Evolutionary conservation across 2,797 vertebrate genomes (phyloP).

Genomic region (Melanotaenia trifasciata): DNA sequence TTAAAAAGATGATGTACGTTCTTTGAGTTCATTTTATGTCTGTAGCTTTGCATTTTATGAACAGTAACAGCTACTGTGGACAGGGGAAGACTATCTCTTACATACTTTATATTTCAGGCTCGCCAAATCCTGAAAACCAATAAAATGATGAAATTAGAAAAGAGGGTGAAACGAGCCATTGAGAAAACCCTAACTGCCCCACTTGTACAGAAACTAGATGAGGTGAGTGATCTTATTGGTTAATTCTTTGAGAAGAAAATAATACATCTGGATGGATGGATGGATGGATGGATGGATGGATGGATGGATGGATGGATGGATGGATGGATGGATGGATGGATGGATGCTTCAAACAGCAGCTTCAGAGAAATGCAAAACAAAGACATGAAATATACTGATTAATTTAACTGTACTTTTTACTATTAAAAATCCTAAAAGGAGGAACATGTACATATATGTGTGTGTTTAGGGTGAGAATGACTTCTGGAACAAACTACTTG

Average conservation of each 20-base stretch:
- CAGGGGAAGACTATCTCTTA: too few relatives aligned
- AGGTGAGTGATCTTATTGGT: slow-evolving; percentile 65
- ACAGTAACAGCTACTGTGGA: neutral
- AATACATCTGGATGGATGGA: neutral
- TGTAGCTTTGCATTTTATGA: neutral
- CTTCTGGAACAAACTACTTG: slow-evolving; percentile 84
- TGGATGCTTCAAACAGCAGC: neutral
- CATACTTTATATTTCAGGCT: slow-evolving; percentile 50
- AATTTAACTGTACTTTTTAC: neutral
- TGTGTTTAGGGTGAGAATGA: slow-evolving; percentile 77
- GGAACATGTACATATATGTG: neutral
- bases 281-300: neutral
- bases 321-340: neutral
- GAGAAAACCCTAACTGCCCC: slow-evolving; percentile 84
- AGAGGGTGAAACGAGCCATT: slow-evolving; percentile 76
- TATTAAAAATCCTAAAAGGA: neutral
- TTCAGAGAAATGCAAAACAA: neutral
- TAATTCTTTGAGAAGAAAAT: neutral
- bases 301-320: neutral
- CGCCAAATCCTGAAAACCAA: slow-evolving; percentile 79
- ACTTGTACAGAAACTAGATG: slow-evolving; percentile 74
- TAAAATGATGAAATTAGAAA: slow-evolving; percentile 66
- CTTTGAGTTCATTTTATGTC: neutral
- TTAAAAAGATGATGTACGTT: neutral
- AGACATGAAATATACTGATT: neutral